Conservation (phyloP, 2,113 vertebrate genomes). For the Aptenodytes forsteri region DNA sequence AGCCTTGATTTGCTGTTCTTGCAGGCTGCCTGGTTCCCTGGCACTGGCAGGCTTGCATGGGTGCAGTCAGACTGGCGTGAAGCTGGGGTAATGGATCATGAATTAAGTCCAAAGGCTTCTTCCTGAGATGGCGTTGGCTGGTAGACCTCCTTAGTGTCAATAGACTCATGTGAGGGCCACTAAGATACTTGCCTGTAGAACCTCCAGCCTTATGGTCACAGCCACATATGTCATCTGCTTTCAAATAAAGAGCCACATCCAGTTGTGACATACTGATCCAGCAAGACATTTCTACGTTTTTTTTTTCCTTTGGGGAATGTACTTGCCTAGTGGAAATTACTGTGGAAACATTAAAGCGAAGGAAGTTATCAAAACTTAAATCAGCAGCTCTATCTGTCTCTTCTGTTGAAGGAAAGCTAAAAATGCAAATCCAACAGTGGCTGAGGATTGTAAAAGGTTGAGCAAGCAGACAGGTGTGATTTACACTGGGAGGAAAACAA, state of each 20-base stretch:
- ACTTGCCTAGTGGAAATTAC: not conserved
- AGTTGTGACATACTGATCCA: not conserved
- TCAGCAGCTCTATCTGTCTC: not conserved
- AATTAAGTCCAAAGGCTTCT: not conserved
- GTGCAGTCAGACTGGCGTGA: not conserved
- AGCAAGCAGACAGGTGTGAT: not conserved
- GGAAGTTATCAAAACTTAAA: not conserved
- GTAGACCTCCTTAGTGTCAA: not conserved
- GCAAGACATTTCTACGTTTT: fast-evolving
- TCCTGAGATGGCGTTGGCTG: not conserved
- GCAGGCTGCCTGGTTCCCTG: not conserved
- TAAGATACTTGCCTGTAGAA: fast-evolving
- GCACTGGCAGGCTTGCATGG: not conserved
- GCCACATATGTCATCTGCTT: not conserved
- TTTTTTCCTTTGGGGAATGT: not conserved
- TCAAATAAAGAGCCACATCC: not conserved
- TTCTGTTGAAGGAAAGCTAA: not conserved
- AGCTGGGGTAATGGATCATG: not conserved
- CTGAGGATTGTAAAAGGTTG: not conserved
- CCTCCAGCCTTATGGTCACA: not conserved
- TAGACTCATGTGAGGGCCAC: fast-evolving
- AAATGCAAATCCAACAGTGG: not conserved
- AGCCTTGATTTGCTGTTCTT: not conserved
- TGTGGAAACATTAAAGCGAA: not conserved
- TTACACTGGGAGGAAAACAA: not conserved